Base-by-base conservation (phyloP, 2,113 vertebrate species). In the Ctenodactylus gundi region DNA sequence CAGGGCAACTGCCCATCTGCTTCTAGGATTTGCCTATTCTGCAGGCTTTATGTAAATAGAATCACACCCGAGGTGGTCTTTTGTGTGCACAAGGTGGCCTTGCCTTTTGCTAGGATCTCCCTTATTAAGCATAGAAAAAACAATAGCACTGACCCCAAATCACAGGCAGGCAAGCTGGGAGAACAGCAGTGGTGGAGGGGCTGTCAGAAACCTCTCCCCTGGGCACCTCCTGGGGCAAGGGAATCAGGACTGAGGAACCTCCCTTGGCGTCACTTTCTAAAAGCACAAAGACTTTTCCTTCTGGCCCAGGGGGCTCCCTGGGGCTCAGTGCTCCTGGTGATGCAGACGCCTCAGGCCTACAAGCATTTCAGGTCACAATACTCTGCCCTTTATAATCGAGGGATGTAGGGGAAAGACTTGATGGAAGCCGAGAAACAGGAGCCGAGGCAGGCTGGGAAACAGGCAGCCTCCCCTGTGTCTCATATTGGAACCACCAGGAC, bases 261-360 rank as follows among this genome's bases (percentile, higher is more conserved):
- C 36, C 85, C 44, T 15, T 27, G 46, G 77, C 41, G 25, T 89
- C 57, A 15, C 25, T 90, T 91, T 95, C 80, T 21, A n/a, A 93
- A 82, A 70, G 51, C 53, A 51, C 31, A 39, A 93, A 94, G 53
- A 51, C 57, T 44, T 17, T 77, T 70, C 87, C 31, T 83, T 70
- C 83, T 10, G 25, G 67, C 81, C 95, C 67, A 10, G 49, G 77
- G 78, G 7, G 81, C 39, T 58, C 72, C 60, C 39, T 34, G 34
- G 72, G 85, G 82, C 90, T 92, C 49, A 25, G 1, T 3, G 57
- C 70, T 82, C 70, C 41, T 11, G 31, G 84, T 18, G 34, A 39
- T 18, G 31, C 39, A 46, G 55, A 94, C 96, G 91, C 83, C 94
- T 88, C 83, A 0, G 80, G 86, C 53, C 84, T 87, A 18, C 12